phyloP scores from a whole-genome alignment of 92 coral and sea anemone genomes.

The Epizoanthus illoricatus region DNA sequence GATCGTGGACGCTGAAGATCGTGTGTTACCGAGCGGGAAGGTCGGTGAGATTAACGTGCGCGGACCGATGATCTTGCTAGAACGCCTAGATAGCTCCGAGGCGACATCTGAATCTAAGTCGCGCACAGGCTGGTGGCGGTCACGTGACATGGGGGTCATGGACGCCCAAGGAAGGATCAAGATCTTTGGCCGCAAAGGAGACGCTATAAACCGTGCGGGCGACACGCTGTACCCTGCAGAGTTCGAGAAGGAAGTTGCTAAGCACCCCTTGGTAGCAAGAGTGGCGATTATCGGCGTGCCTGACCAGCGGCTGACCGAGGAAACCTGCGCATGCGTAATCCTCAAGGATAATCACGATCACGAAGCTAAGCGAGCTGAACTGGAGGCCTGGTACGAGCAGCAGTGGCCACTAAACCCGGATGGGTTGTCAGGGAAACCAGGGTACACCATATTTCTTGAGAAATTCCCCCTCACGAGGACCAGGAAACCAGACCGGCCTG shows the following conservation, averaged over 20 bases:
- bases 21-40: not conserved
- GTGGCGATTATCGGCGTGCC: constrained; percentile 40
- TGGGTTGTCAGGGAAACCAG: no score
- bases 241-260: constrained; percentile 14
- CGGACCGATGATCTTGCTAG: not conserved
- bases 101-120: not conserved
- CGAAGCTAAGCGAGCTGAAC: not conserved
- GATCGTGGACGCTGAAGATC: constrained; percentile 17
- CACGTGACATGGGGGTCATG: constrained; percentile 34
- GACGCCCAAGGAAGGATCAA: constrained; percentile 26
- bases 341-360: not conserved
- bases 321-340: constrained; percentile 55
- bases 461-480: constrained; percentile 1
- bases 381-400: constrained; percentile 7
- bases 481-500: constrained; percentile 6
- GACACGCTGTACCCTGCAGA: constrained; percentile 44
- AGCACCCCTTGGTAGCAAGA: constrained; percentile 35
- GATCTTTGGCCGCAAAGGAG: constrained; percentile 35
- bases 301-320: constrained; percentile 41
- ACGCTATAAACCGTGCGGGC: constrained; percentile 26
- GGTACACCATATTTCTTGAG: not conserved
- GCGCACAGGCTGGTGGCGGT: constrained; percentile 34
- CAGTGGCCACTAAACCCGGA: no score
- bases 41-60: constrained; percentile 42
- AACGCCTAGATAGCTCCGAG: constrained; percentile 21